phyloP scores from a whole-genome alignment of 2,797 vertebrate genomes.

The Chloroceryle inda region DNA sequence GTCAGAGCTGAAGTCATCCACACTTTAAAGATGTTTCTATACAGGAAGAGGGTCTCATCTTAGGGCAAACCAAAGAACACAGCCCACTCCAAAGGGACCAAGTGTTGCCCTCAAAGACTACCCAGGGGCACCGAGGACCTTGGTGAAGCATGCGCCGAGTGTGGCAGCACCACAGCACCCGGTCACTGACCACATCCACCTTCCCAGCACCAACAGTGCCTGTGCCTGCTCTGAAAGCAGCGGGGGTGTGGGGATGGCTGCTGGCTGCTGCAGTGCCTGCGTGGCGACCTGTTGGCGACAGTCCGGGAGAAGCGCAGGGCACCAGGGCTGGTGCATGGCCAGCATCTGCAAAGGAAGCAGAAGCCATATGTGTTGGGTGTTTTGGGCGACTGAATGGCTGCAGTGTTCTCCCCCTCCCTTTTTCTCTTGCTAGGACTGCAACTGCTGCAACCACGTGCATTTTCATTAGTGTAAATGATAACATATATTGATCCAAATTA shows the following conservation, averaged over 20 bases:
- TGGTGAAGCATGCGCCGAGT: accelerated
- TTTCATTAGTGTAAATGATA: not conserved
- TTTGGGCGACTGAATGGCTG: not conserved
- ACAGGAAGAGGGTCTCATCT: not conserved
- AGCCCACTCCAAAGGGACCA: not conserved
- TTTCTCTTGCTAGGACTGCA: not conserved
- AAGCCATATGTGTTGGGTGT: accelerated
- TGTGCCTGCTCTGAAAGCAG: not conserved
- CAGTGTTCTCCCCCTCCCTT: not conserved
- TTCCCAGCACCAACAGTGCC: not conserved
- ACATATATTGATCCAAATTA: not conserved
- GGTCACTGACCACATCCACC: not conserved
- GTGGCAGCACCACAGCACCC: not conserved
- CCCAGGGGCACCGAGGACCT: not conserved
- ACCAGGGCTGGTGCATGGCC: not conserved
- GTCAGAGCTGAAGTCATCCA: not conserved
- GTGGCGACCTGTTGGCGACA: not conserved
- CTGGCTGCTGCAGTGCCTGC: not conserved
- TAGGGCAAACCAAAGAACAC: not conserved
- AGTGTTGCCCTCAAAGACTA: not conserved
- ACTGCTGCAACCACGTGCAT: not conserved
- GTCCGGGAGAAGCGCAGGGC: not conserved
- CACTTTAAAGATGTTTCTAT: not conserved
- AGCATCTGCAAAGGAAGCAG: not conserved
- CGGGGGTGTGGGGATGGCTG: accelerated